Base-by-base conservation (phyloP, 2,888 invertebrate species). In the Hydrotaea cyrtoneurina region DNA sequence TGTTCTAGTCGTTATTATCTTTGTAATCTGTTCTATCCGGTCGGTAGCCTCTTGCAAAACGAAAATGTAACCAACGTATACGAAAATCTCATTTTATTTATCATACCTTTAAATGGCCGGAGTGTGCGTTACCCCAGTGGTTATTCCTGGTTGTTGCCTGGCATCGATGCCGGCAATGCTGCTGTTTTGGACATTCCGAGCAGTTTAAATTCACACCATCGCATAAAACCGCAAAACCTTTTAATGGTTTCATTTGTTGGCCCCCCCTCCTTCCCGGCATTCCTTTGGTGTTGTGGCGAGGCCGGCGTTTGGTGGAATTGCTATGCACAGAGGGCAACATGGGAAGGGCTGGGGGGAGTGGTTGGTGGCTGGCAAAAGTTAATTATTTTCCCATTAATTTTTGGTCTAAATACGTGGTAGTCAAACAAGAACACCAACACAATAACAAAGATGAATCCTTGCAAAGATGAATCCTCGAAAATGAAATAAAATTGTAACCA, bases 371-470 rank as follows among this genome's bases (percentile, higher is more conserved):
- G 59, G 84, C 77, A 85, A 82, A 81, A 85, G 85, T 85, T 85
- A 85, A 85, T 85, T 85, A 85, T 85, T 77, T 85, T 36, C 53
- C 85, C 82, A 82, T 85, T 85, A 85, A 85, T 85, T 85, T 79
- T 71, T 74, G 76, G 79, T 80, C 62, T 62, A 80, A 82, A 80
- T 82, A n/a, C n/a, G n/a, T n/a, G n/a, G n/a, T n/a, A 77, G 79
- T 50, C 50, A 50, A 84, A 84, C 31, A 59, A 5, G 26, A 21
- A 21, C 7, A 46, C 31, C 31, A 31, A 7, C 31, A 43, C 21
- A 13, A 19, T 4, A 23, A 15, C 21, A 69, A 69, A 23, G 46
- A n/a, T 19, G 21, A n/a, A 26, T 59, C 59, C 19, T 62, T 10
- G 46, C 11, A 64, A 15, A n/a, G 26, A 17, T 17, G 66, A 78